Conservation (phyloP, 1,140 invertebrate species). For the Physella acuta region DNA sequence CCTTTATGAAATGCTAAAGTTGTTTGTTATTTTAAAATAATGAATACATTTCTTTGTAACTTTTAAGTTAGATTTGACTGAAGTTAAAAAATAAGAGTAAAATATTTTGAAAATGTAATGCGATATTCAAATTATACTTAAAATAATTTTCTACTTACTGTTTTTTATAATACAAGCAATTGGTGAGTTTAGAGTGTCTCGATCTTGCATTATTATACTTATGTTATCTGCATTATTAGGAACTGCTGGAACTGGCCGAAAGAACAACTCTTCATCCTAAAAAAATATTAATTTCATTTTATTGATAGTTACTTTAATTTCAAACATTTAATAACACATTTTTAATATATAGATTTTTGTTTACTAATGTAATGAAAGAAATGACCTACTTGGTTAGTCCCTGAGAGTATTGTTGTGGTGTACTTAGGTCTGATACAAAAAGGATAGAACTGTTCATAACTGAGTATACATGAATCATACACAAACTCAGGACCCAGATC, state of each 20-base stretch:
- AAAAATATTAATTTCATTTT: background rate
- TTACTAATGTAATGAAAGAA: background rate
- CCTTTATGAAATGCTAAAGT: background rate
- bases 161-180: background rate
- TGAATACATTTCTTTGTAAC: background rate
- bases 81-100: background rate
- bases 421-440: slow-evolving; percentile 37
- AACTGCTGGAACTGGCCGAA: slow-evolving; percentile 1
- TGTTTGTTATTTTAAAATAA: background rate
- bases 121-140: background rate
- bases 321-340: background rate
- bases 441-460: slow-evolving; percentile 3
- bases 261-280: background rate
- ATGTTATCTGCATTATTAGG: background rate
- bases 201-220: slow-evolving; percentile 9
- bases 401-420: slow-evolving; percentile 25
- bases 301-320: background rate
- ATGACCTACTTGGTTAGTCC: slow-evolving; percentile 8
- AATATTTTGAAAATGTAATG: background rate
- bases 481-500: slow-evolving; percentile 43
- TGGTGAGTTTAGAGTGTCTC: slow-evolving; percentile 8
- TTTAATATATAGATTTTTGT: background rate
- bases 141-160: slow-evolving; percentile 6
- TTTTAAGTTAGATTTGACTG: background rate
- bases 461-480: slow-evolving; percentile 31